Base-by-base conservation (phyloP, 2,113 vertebrate genomes). In the Hepsetus odoe region DNA sequence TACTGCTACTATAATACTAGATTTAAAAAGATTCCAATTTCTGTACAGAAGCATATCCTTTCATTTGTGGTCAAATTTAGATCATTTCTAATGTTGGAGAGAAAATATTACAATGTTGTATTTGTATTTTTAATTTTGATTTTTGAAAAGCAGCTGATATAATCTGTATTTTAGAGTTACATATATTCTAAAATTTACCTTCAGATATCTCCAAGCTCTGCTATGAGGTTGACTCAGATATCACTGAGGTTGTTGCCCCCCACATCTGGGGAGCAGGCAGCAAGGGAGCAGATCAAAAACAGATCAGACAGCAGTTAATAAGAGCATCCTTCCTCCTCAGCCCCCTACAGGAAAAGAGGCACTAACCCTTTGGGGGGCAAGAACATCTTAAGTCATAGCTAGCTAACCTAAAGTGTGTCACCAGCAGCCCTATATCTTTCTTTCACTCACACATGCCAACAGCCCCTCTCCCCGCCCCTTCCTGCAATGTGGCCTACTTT, bases 251-350 rank as follows among this genome's bases (percentile, higher is more conserved):
- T 46, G 13, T 44, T 10, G n/a, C n/a, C 3, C 40, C 74, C 72
- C 51, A 55, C 51, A 55, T 55, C 2, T 22, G 69, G 82, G 69
- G 13, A 18, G 51, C 16, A 40, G 22, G 40, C 44, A 72, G 77
- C 80, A 72, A 82, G 81, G 85, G 80, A 81, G 49, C 28, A 89
- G 86, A 89, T 90, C 86, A 90, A 88, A 85, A 86, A 81, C 80
- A 83, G 81, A 83, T 83, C 82, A 72, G 80, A 88, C 58, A 70
- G 76, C 76, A 69, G 38, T 40, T 65, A 71, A 80, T 62, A 79
- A 68, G 73, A 64, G 73, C 80, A 59, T 66, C 65, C 58, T 74
- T 40, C 32, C 72, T 68, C 55, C 65, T n/a, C 5, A 10, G 7
- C 40, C 66, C 28, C 4, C n/a, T 22, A 14, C 77, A 84, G 73